A percentile compares a stretch with the other conserved stretches of the same genome.
These are phyloP conservation scores for Lordiphosa andalusiaca DNA, from an alignment of 2,888 invertebrate genomes.

Conservation along the genomic window DNA sequence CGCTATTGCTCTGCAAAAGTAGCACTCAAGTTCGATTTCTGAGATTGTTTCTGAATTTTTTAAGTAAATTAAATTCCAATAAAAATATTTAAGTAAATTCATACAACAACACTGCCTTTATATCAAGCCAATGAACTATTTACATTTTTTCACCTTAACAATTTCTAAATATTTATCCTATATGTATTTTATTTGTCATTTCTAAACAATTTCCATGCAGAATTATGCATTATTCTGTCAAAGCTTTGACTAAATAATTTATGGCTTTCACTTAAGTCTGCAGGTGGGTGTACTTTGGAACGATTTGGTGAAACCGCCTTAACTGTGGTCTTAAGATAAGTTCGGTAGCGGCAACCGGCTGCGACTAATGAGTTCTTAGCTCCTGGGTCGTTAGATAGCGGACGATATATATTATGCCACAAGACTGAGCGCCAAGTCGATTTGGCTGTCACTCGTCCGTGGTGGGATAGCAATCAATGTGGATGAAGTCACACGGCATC, in stretches of 20 bases:
- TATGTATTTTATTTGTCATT: slow-evolving; percentile 11
- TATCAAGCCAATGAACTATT: no score
- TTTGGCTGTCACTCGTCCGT: slow-evolving; percentile 27
- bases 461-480: slow-evolving; percentile 38
- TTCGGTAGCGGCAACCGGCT: slow-evolving; percentile 25
- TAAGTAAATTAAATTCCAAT: no score
- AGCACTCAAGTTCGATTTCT: no score
- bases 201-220: slow-evolving; percentile 17
- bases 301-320: slow-evolving; percentile 20
- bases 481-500: slow-evolving; percentile 60
- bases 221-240: slow-evolving; percentile 15
- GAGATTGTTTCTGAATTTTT: no score
- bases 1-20: no score
- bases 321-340: slow-evolving; percentile 37
- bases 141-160: slow-evolving; percentile 2
- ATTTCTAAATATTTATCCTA: not conserved
- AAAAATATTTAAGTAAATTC: no score
- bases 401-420: slow-evolving; percentile 54
- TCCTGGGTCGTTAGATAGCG: slow-evolving; percentile 38
- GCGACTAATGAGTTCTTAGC: slow-evolving; percentile 44
- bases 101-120: no score
- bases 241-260: slow-evolving; percentile 19
- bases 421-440: slow-evolving; percentile 29
- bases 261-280: slow-evolving; percentile 8
- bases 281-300: slow-evolving; percentile 8